phyloP scores from a whole-genome alignment of 2,797 vertebrate species.

The Falco cherrug region DNA sequence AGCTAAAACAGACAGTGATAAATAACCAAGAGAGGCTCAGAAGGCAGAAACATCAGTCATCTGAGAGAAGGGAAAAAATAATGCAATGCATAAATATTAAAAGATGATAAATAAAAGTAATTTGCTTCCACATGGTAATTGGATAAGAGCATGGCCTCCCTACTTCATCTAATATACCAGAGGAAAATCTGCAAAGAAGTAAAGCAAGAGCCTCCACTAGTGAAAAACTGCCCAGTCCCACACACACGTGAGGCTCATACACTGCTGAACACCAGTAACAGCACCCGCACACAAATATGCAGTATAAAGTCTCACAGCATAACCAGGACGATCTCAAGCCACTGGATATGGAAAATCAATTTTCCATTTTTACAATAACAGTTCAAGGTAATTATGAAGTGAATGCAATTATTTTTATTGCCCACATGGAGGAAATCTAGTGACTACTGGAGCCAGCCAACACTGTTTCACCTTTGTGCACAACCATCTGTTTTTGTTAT shows the following conservation, averaged over 20 bases:
- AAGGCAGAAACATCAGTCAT: background rate
- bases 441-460: background rate
- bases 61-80: background rate
- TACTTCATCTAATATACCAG: background rate
- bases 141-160: background rate
- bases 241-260: accelerated
- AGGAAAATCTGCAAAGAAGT: background rate
- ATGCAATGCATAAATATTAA: background rate
- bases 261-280: background rate
- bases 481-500: background rate
- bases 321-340: background rate
- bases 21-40: background rate
- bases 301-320: background rate
- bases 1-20: background rate
- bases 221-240: background rate
- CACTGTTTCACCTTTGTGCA: background rate
- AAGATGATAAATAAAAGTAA: background rate
- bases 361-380: background rate
- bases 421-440: background rate
- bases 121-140: background rate
- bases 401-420: background rate
- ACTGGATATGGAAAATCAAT: background rate
- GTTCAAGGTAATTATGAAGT: background rate
- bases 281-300: accelerated
- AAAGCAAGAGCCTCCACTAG: background rate